Base-by-base conservation (phyloP, 2,797 vertebrate genomes). In the Capromys pilorides region DNA sequence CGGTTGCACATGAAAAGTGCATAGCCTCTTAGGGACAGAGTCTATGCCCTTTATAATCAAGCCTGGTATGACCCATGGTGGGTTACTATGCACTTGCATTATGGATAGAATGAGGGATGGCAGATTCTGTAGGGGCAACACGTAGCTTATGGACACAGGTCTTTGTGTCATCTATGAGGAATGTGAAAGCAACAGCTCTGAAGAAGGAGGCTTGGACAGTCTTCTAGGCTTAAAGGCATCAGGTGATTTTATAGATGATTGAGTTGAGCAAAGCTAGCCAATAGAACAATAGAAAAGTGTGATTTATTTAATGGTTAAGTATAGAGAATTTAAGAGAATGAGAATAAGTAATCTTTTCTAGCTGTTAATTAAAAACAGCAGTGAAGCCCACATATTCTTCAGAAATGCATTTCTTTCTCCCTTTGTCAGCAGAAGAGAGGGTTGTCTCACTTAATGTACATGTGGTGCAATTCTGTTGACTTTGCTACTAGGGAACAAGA, bases 31-130 rank as follows among this genome's bases (percentile, higher is more conserved):
- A 4, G 1, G 45, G 9, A 71, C 18, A 75, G 36, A 49, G n/a
- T 39, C 6, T 62, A 3, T 54, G 10, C 1, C 11, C 19, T 86
- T 86, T 28, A 28, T 33, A 88, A 22, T 39, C 4, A 75, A 62
- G 9, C 10, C 13, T 7, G 67, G 0, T 2, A 13, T 79, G 19
- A n/a, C 14, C 11, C 6, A 28, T 1, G 21, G 5, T 45, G 2
- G 11, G 2, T 54, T 75, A 13, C 14, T n/a, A 16, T 11, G 2
- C 6, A 16, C 11, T 57, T 6, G 0, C 3, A 28, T 6, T 18
- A 51, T 2, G 8, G 19, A 33, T 5, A 75, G 45, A 45, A 41
- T 51, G 83, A 18, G n/a, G 7, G 19, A 7, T 18, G 9, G 26
- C 16, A 67, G 9, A 8, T 16, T 2, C 4, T 77, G 9, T 11